Percentiles rank a stretch among this genome's conserved stretches.
These are phyloP conservation scores for Ashinkailepas kermadecensis DNA, from an alignment of 2,888 invertebrate genomes.

Conservation along the genomic window DNA sequence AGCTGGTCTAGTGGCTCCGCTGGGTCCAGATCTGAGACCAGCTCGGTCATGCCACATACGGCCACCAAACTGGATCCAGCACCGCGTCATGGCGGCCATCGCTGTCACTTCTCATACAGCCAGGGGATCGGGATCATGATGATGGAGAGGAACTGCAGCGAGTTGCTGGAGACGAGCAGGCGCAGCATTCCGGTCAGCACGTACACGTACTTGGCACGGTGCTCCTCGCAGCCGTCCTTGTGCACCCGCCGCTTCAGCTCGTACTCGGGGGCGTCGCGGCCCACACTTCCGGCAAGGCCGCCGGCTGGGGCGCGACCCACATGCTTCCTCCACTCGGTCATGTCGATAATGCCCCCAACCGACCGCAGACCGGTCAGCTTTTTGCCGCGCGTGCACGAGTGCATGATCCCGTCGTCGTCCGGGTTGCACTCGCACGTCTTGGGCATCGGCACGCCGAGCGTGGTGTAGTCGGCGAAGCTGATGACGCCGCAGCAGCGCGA, in stretches of 20 bases:
- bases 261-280: not conserved
- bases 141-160: conserved; percentile 8
- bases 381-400: not conserved
- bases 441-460: not conserved
- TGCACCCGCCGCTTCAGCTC: not conserved
- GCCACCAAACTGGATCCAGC: no score
- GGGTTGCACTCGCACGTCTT: not conserved
- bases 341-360: not conserved
- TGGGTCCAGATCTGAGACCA: no score
- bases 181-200: not conserved
- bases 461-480: not conserved
- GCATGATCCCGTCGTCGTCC: not conserved
- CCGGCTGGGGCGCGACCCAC: not conserved
- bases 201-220: not conserved
- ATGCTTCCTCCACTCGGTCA: not conserved
- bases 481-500: not conserved
- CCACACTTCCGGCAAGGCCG: no score
- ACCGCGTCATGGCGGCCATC: no score
- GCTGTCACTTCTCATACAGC: conserved; percentile 7
- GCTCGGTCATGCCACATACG: no score
- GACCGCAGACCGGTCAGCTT: not conserved
- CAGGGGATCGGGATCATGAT: not conserved
- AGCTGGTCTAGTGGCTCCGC: no score
- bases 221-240: not conserved
- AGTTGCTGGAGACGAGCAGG: not conserved